phyloP scores from a whole-genome alignment of 2,797 vertebrate genomes.

The Anomalospiza imberbis region DNA sequence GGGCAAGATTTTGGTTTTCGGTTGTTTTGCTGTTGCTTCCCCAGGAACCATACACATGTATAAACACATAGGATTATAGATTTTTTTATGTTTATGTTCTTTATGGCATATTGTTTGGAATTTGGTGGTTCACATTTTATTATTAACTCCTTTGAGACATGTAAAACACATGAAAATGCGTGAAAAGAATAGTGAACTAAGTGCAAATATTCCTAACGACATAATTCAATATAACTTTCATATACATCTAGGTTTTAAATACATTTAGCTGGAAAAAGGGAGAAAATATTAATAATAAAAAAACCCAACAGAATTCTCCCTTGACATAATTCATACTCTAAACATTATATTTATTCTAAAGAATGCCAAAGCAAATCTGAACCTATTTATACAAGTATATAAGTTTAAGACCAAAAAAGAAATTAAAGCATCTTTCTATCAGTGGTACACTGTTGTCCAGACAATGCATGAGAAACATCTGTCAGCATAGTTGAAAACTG shows the following conservation, averaged over 20 bases:
- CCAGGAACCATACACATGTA: not conserved
- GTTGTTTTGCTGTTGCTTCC: not conserved
- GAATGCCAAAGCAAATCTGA: not conserved
- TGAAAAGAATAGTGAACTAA: not conserved
- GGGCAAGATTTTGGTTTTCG: not conserved
- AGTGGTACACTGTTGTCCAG: accelerated
- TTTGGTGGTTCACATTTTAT: not conserved
- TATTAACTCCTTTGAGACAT: not conserved
- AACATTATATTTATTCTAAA: not conserved
- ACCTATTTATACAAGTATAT: not conserved
- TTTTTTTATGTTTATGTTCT: not conserved
- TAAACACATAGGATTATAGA: not conserved
- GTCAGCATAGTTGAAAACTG: not conserved
- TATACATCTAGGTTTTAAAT: not conserved
- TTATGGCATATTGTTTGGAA: not conserved
- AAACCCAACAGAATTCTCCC: not conserved
- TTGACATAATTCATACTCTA: not conserved
- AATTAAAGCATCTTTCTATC: not conserved
- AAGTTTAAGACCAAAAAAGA: not conserved
- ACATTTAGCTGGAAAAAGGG: not conserved
- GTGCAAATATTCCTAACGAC: not conserved
- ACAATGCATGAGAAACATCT: not conserved
- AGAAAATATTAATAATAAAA: not conserved
- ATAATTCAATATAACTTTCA: not conserved
- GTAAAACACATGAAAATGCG: not conserved